Base-by-base conservation (phyloP, 2,888 invertebrate genomes). In the Gastracanthus pulcherrimus region DNA sequence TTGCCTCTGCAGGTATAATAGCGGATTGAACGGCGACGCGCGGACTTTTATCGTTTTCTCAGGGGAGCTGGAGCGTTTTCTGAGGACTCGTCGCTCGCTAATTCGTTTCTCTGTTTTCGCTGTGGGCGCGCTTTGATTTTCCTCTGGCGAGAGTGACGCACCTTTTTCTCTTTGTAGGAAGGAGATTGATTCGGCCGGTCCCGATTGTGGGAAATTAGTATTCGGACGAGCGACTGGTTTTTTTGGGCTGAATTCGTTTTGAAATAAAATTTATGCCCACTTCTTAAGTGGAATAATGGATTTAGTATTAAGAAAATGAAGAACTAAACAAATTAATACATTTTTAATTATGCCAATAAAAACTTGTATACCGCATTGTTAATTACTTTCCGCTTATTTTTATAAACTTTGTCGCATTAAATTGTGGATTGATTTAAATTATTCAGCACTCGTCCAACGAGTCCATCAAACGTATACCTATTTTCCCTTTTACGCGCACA, bases 21-120 rank as follows among this genome's bases (percentile, higher is more conserved):
- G 48, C 2, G 48, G n/a, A 76, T 76, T 71, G 77, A 62, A 58
- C 77, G 55, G 26, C 23, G 26, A 5, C 7, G 16, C 26, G 11
- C 34, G 38, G 62, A 74, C 78, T 75, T 75, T 82, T 82, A 74
- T 82, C 75, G 74, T 38, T 66, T 78, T 67, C 69, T 67, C 70
- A 45, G 60, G 74, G 60, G 9, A 29, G 41, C 64, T 31, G 48
- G 38, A 45, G 62, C 69, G 36, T 80, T 76, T 70, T 60, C 1
- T 41, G 75, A 62, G 29, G 23, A 19, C 26, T 16, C 19, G 23
- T 38, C 58, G n/a, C 1, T 3, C 51, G 38, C 51, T 71, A 51
- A 64, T 71, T 78, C 34, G 34, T 9, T 36, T 7, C 26, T 2
- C 19, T 2, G 23, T 29, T 62, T n/a, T 60, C 34, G 38, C 5